These are phyloP conservation scores for Saccopteryx bilineata DNA, from an alignment of 2,113 vertebrate genomes.

Conservation along the genomic window DNA sequence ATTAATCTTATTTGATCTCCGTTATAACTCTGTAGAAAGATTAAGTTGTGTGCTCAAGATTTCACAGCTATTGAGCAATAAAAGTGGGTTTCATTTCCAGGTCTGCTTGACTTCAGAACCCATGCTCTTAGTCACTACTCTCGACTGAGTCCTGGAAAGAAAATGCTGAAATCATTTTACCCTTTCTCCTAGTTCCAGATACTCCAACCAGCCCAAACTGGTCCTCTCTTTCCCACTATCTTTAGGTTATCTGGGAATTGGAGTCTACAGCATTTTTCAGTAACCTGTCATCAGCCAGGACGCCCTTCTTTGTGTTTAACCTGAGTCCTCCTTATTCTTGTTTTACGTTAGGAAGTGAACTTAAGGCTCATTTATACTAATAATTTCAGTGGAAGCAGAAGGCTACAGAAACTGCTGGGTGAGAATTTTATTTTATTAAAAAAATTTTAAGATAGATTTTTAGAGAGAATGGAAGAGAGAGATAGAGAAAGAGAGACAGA, in stretches of 20 bases:
- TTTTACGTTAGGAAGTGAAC: not conserved
- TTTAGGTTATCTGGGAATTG: not conserved
- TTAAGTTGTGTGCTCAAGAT: not conserved
- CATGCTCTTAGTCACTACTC: not conserved
- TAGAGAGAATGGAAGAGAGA: too few relatives aligned
- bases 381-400: slow-evolving; percentile 1
- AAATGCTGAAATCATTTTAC: not conserved
- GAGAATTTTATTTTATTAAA: not conserved
- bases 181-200: not conserved
- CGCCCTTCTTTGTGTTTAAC: not conserved
- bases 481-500: too few relatives aligned
- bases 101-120: not conserved
- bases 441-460: too few relatives aligned
- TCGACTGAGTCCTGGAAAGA: not conserved
- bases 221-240: not conserved
- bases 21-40: not conserved
- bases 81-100: not conserved
- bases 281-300: not conserved
- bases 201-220: not conserved
- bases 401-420: not conserved
- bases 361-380: not conserved
- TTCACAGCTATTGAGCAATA: not conserved
- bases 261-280: not conserved
- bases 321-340: not conserved
- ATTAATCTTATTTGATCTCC: slow-evolving; percentile 40